phyloP scores from a whole-genome alignment of 2,797 vertebrate species.

The Aeoliscus strigatus region DNA sequence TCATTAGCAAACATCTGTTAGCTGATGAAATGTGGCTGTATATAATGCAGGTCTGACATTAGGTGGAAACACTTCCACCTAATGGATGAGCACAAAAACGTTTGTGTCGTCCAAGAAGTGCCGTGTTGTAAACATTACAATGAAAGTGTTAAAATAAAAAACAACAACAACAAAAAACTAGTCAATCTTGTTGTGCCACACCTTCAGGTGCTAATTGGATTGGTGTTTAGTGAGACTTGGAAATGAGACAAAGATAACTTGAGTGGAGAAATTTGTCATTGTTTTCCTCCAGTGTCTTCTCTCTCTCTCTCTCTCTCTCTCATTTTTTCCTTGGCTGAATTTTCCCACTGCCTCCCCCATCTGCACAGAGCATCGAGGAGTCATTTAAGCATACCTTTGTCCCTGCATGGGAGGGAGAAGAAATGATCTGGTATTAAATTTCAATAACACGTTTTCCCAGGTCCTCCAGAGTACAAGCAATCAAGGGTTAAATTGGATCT shows the following conservation, averaged over 20 bases:
- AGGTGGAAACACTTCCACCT: too few species aligned
- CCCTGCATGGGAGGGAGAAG: conserved; percentile 75
- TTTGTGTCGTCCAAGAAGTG: too few species aligned
- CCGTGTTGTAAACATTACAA: too few species aligned
- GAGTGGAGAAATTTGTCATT: conserved; percentile 77
- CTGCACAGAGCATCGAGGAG: conserved; percentile 62
- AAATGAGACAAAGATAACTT: conserved; percentile 70
- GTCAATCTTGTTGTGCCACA: too few species aligned
- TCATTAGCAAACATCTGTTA: too few species aligned
- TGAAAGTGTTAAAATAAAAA: too few species aligned
- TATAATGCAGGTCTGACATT: too few species aligned
- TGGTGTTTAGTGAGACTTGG: conserved; percentile 80
- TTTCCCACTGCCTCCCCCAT: conserved; percentile 62
- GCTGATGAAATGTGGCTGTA: too few species aligned
- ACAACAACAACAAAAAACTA: too few species aligned
- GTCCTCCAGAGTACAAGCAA: conserved; percentile 91
- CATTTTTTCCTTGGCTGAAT: conserved; percentile 54
- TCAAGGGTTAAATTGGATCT: conserved; percentile 99
- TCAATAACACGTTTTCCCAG: conserved; percentile 84
- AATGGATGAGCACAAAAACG: too few species aligned
- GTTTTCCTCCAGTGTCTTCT: conserved; percentile 64
- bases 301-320: too few species aligned
- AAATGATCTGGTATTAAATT: conserved; percentile 87
- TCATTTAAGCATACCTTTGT: conserved; percentile 77
- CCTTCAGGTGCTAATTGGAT: conserved; percentile 80